phyloP scores from a whole-genome alignment of 2,113 vertebrate species.

The Anolis sagrei region DNA sequence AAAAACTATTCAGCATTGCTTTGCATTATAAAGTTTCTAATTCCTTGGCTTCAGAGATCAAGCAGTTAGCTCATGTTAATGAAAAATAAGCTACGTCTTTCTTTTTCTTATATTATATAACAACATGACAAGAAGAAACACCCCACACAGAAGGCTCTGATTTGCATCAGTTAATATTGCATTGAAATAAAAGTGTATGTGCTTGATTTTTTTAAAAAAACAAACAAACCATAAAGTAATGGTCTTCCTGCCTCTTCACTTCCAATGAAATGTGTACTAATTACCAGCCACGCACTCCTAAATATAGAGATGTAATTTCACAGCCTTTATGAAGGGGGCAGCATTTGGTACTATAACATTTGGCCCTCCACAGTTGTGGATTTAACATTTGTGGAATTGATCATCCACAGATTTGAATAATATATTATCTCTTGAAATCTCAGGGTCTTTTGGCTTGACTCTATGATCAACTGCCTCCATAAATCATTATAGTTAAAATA shows the following conservation, averaged over 20 bases:
- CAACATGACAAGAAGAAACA: no score
- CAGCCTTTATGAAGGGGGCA: conserved; percentile 12
- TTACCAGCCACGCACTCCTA: background rate
- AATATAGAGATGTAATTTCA: conserved; percentile 13
- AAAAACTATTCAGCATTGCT: background rate
- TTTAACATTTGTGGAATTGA: no score
- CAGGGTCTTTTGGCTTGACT: no score
- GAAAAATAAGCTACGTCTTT: conserved; percentile 65
- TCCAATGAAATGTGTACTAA: conserved; percentile 62
- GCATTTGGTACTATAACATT: conserved; percentile 16
- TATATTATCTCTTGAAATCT: no score
- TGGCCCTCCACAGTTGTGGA: no score
- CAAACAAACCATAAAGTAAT: conserved; percentile 33
- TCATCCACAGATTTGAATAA: no score
- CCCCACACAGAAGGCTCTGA: no score
- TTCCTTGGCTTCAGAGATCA: conserved; percentile 52
- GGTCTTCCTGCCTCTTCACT: conserved; percentile 22
- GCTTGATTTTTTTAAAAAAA: conserved; percentile 70
- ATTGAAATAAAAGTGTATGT: conserved; percentile 56
- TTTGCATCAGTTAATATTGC: no score
- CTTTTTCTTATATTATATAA: conserved; percentile 64
- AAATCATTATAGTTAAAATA: no score
- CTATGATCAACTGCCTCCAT: no score
- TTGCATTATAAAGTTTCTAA: conserved; percentile 58
- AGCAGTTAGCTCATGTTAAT: conserved; percentile 60